Conservation (phyloP, 2,797 vertebrate genomes). For the Nannoperca obscura region DNA sequence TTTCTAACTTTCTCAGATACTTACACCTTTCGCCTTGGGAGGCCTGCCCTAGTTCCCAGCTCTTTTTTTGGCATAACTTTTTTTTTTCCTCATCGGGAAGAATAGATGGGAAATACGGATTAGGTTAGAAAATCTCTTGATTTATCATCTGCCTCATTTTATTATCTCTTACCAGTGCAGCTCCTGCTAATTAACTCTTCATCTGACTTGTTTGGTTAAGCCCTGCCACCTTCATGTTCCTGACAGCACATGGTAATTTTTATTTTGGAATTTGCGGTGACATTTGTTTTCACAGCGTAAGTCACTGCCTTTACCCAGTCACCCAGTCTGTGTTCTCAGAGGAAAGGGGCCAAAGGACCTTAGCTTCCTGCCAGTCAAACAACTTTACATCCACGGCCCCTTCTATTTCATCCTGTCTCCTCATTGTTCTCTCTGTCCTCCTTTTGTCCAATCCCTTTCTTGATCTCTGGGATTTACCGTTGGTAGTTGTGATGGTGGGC, state of each 20-base stretch:
- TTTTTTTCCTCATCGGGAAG: slow-evolving; percentile 6
- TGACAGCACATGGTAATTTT: slow-evolving; percentile 34
- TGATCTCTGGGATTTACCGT: slow-evolving; percentile 78
- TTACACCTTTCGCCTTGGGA: slow-evolving; percentile 26
- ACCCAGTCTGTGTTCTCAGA: slow-evolving; percentile 60
- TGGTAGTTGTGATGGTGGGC: slow-evolving; percentile 49
- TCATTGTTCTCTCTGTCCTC: slow-evolving; percentile 68
- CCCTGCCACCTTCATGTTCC: slow-evolving; percentile 23
- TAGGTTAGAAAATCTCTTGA: slow-evolving; percentile 31
- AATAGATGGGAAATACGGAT: slow-evolving; percentile 31
- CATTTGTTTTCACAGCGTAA: slow-evolving; percentile 59
- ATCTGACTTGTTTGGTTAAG: slow-evolving; percentile 18
- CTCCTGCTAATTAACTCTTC: slow-evolving; percentile 26
- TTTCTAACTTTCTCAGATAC: slow-evolving; percentile 31
- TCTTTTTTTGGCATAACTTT: slow-evolving; percentile 21
- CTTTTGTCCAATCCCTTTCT: slow-evolving; percentile 72
- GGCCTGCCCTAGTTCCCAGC: slow-evolving; percentile 54
- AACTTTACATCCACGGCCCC: slow-evolving; percentile 43
- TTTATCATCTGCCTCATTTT: slow-evolving; percentile 26
- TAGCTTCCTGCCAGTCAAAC: slow-evolving; percentile 47
- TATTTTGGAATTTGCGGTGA: slow-evolving; percentile 42
- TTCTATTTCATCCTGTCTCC: slow-evolving; percentile 50
- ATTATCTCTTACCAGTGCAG: slow-evolving; percentile 27
- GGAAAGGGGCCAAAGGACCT: slow-evolving; percentile 45
- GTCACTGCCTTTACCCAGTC: slow-evolving; percentile 42